Percentiles rank a stretch among this genome's conserved stretches.
phyloP scores from a whole-genome alignment of 1,140 invertebrate genomes.

The Drosophila lowei region DNA sequence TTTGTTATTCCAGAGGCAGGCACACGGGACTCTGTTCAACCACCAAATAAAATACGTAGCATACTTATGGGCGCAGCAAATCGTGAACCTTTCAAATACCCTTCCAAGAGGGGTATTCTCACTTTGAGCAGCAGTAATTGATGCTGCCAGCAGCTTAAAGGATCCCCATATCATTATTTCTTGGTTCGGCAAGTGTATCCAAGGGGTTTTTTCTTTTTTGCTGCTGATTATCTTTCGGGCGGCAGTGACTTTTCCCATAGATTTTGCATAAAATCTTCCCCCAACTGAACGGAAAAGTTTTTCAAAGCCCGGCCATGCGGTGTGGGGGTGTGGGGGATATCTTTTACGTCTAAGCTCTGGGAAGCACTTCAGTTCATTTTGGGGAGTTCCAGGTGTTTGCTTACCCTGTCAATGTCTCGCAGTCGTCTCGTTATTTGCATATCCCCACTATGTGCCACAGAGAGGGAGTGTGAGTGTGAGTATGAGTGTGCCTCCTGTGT shows the following conservation, averaged over 20 bases:
- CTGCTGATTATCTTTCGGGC: conserved; percentile 71
- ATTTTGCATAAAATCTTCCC: conserved; percentile 75
- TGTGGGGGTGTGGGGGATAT: conserved; percentile 44
- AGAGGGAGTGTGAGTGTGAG: background rate
- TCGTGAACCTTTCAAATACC: conserved; percentile 16
- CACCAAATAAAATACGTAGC: conserved; percentile 68
- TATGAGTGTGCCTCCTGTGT: conserved; percentile 2
- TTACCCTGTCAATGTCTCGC: conserved; percentile 51
- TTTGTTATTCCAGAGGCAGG: conserved; percentile 53
- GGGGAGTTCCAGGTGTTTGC: conserved; percentile 30
- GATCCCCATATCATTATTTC: no score
- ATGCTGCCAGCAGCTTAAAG: no score
- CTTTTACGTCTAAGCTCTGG: conserved; percentile 77
- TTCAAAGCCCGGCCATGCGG: conserved; percentile 20
- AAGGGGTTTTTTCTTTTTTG: background rate
- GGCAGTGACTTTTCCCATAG: conserved; percentile 72
- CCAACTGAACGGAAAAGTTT: conserved; percentile 17
- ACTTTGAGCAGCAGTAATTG: no score
- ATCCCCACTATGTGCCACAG: conserved; percentile 58
- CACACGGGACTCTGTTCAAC: conserved; percentile 25
- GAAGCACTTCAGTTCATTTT: conserved; percentile 72
- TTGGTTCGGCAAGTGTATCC: no score
- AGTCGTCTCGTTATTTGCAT: conserved; percentile 71
- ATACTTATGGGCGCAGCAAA: conserved; percentile 59
- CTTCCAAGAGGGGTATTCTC: no score